Evolutionary conservation across 2,888 invertebrate genomes (phyloP).

Genomic region (Auanema sp.): DNA sequence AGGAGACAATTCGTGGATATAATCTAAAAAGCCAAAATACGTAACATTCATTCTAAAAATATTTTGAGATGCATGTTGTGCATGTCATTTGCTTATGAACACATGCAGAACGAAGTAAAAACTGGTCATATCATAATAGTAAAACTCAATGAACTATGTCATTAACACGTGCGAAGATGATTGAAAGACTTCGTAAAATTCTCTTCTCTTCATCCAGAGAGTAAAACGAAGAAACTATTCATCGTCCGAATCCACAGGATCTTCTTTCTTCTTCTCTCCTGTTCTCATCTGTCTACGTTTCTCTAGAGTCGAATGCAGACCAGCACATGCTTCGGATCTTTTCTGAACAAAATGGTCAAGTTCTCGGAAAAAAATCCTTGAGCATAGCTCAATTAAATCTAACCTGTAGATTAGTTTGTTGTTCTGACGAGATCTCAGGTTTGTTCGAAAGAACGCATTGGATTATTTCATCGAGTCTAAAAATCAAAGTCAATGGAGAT

Average conservation of each 20-base stretch:
- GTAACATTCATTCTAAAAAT: too few species aligned
- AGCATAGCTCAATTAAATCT: not conserved
- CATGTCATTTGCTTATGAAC: too few species aligned
- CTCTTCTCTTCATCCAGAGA: too few species aligned
- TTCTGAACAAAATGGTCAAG: slow-evolving; percentile 10
- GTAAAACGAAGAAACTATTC: slow-evolving; percentile 1
- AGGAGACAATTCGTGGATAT: too few species aligned
- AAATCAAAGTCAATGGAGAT: not conserved
- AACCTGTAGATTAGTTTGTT: slow-evolving; percentile 8
- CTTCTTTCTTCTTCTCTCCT: slow-evolving; percentile 7
- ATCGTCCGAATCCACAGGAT: slow-evolving; percentile 22
- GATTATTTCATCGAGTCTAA: slow-evolving; percentile 16
- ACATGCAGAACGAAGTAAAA: too few species aligned
- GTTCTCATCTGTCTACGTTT: slow-evolving; percentile 4
- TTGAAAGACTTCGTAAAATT: too few species aligned
- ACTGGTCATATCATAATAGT: too few species aligned
- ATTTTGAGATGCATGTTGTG: too few species aligned
- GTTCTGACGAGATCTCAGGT: not conserved
- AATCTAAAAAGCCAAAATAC: too few species aligned
- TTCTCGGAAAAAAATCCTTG: not conserved
- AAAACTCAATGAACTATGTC: too few species aligned
- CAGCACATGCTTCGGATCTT: not conserved
- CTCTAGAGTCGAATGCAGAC: slow-evolving; percentile 10
- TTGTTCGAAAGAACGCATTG: slow-evolving; percentile 1
- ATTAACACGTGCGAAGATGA: too few species aligned